phyloP scores from a whole-genome alignment of 2,888 invertebrate genomes.

The Folsomia manolachei region DNA sequence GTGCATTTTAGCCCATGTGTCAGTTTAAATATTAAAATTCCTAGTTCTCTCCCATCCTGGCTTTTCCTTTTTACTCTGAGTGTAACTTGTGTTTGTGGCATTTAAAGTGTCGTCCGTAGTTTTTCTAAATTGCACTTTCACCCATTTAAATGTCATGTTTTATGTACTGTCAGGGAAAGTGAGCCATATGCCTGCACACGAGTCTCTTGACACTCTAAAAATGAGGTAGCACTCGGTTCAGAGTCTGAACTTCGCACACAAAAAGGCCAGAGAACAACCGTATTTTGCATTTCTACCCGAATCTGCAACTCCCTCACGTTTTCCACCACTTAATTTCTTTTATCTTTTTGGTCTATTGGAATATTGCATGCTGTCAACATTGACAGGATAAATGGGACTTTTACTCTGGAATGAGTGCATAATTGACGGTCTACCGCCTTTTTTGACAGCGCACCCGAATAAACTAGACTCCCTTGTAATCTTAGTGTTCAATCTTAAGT shows the following conservation, averaged over 20 bases:
- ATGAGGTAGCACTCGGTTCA: too few species aligned
- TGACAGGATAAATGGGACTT: not conserved
- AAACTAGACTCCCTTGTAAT: not conserved
- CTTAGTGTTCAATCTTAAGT: not conserved
- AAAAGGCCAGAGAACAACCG: too few species aligned
- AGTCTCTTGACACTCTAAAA: too few species aligned
- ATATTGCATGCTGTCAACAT: not conserved
- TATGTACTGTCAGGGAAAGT: not conserved
- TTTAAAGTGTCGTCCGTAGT: too few species aligned
- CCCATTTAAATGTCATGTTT: not conserved
- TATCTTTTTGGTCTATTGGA: too few species aligned
- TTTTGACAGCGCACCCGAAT: too few species aligned
- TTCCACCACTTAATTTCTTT: too few species aligned
- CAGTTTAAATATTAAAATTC: not conserved
- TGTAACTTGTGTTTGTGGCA: too few species aligned
- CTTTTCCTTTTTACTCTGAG: not conserved
- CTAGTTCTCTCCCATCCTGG: not conserved
- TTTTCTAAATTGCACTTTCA: not conserved
- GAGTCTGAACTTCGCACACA: too few species aligned
- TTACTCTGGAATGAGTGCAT: not conserved
- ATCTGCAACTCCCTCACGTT: too few species aligned
- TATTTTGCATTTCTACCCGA: too few species aligned
- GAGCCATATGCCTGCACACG: too few species aligned
- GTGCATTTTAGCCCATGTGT: not conserved
- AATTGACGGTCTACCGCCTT: not conserved